These are phyloP conservation scores for Pampusana beccarii DNA, from an alignment of 2,113 vertebrate species.

Conservation along the genomic window DNA sequence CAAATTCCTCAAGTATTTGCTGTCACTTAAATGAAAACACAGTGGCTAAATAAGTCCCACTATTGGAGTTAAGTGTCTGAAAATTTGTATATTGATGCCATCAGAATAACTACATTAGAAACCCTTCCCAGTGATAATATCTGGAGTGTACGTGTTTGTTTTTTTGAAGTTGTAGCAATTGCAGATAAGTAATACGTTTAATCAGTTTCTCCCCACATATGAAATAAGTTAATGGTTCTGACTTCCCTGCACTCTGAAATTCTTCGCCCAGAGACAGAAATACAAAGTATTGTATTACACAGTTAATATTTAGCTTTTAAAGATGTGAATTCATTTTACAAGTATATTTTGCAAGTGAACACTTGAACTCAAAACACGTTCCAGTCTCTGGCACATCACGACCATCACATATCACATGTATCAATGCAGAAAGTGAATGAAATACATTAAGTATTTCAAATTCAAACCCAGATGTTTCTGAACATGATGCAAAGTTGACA, in stretches of 20 bases:
- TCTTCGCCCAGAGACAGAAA: background rate
- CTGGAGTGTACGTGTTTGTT: background rate
- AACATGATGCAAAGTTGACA: background rate
- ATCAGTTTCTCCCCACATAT: background rate
- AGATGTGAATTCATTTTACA: background rate
- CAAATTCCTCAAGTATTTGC: conserved; percentile 12
- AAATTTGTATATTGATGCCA: background rate
- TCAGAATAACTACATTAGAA: conserved; percentile 4
- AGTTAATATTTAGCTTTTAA: background rate
- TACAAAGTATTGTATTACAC: background rate
- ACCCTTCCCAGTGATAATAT: background rate
- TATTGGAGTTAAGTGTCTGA: background rate
- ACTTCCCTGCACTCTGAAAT: background rate
- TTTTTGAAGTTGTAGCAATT: background rate
- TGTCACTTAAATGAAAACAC: background rate
- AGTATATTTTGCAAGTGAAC: background rate
- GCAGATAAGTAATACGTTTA: background rate
- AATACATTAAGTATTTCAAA: background rate
- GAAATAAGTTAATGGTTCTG: background rate
- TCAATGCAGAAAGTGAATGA: background rate
- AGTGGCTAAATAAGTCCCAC: background rate
- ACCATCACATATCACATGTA: background rate
- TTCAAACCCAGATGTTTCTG: background rate
- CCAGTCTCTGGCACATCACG: background rate
- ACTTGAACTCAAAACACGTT: background rate